Evolutionary conservation across 2,888 invertebrate species (phyloP), one percentile per base, ranked within the genome.

Genomic region (Lithosia quadra): DNA sequence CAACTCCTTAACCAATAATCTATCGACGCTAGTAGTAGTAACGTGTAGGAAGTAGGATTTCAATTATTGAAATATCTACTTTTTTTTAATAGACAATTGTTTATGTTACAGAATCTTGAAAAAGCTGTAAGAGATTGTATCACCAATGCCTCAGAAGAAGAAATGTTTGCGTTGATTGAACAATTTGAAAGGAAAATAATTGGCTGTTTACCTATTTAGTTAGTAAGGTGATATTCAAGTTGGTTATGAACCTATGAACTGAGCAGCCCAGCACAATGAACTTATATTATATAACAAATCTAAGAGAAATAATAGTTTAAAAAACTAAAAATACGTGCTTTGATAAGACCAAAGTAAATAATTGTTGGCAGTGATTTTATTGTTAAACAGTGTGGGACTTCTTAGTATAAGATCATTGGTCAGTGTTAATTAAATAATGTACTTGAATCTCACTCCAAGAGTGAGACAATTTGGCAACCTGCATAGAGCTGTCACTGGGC

Each of bases 131-230:
- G 81, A 66, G 68, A 79, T 9, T 82, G 81, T 70, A 43, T 87
- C 15, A 59, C 43, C 0, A 74, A 67, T 10, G 73, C 73, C 0
- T 63, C 72, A 13, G 69, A 77, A 56, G 83, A 89, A 72, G 81
- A 84, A 15, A 79, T 89, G 13, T 65, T 78, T 21, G 49, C 69
- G 2, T 56, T 89, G 10, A 75, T 86, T 49, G 86, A 92, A 53
- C 83, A 87, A 56, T 92, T 90, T 73, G 88, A 92, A 71, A 89
- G 78, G 74, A 84, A 85, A 73, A 74, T 92, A 4, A 79, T 90
- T 63, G 91, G 88, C 24, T 73, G 78, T 62, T 72, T 92, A 56
- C 89, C 90, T 13, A 76, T 90, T 63, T 90, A 74, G 39, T 59
- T 28, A 43, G 9, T 49, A 49, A 49, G 18, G 18, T 43, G 3